Base-by-base conservation (phyloP, 1,140 invertebrate genomes). In the Aphelinus atriplicis region DNA sequence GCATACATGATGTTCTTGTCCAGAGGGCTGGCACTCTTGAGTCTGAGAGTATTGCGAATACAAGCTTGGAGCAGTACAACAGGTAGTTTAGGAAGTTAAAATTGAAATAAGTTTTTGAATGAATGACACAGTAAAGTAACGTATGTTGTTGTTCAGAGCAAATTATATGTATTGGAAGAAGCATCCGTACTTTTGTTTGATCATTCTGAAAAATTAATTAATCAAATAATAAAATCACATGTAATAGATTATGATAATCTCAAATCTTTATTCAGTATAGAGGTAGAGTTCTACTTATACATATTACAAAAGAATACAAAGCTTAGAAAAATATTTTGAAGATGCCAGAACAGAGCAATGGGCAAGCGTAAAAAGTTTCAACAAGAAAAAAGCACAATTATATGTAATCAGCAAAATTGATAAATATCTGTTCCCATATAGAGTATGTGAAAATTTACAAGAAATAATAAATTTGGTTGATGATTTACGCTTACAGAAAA, bases 1-100 rank as follows among this genome's bases (percentile, higher is more conserved):
- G 93, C 2, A 90, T 91, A 81, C 84, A 96, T 3, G 94, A 96
- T 87, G 90, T 95, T 50, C 85, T 96, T 50, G 89, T 98, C 0
- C 98, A 98, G 85, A 95, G 94, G 90, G 96, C 96, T 55, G 96
- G 96, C 3, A 92, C 95, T 71, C 83, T 98, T 42, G 94, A 94
- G 82, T 88, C 83, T 63, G 96, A 96, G 61, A 90, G 88, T 6
- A 96, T 97, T 79, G 95, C 97, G 87, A 94, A 90, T 75, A 96
- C 95, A 0, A 91, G 90, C 56, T 83, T 97, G 77, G 92, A 93
- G 58, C 94, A 96, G 80, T 97, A 93, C 85, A 96, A 98, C 78
- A 89, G 81, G 87, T 88, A 83, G 62, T n/a, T n/a, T n/a, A n/a
- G n/a, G n/a, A n/a, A n/a, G n/a, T n/a, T n/a, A n/a, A n/a, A n/a